Base-by-base conservation (phyloP, 2,888 invertebrate genomes). In the Antheraea yamamai region DNA sequence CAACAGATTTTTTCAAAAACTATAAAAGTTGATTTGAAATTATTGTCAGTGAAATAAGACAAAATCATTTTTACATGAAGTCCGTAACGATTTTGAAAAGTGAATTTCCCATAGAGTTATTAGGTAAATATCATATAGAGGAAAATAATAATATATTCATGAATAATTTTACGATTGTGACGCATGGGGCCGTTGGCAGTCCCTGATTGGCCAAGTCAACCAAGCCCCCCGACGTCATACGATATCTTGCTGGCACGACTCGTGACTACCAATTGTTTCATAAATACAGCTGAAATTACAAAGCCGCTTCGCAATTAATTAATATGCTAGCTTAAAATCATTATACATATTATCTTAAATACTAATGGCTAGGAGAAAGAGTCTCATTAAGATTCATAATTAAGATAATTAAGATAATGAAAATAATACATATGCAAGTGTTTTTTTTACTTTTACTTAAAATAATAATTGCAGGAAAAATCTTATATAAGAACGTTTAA, bases 151-250 rank as follows among this genome's bases (percentile, higher is more conserved):
- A 47, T 4, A 39, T 39, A 39, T 39, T 39, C 35, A 39, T 76
- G 35, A 76, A 66, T 66, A 66, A 74, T 82, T 82, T 78, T 78
- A 77, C 75, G 61, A 76, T 70, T 80, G 73, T 85, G 83, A 83
- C 81, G 81, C 78, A 80, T 74, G 74, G 77, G 71, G 75, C 73
- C 75, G 81, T 75, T 84, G 84, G 84, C 83, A 81, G 81, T 51
- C 75, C 77, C 77, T 80, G 82, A 87, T 87, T 87, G 87, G 87
- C 80, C 79, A 80, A 75, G 77, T 75, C 76, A 78, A 92, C 88
- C 92, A 89, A 92, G 92, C 92, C 91, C 91, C 91, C 81, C 79
- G 78, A 86, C 91, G 91, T 89, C 91, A 89, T 78, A 78, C 82
- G 77, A 79, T 83, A 86, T 81, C 79, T 70, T 81, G 85, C 82